Percentiles rank a stretch among this genome's conserved stretches.
These are phyloP conservation scores for Athalia circularis DNA, from an alignment of 2,888 invertebrate genomes.

Conservation along the genomic window DNA sequence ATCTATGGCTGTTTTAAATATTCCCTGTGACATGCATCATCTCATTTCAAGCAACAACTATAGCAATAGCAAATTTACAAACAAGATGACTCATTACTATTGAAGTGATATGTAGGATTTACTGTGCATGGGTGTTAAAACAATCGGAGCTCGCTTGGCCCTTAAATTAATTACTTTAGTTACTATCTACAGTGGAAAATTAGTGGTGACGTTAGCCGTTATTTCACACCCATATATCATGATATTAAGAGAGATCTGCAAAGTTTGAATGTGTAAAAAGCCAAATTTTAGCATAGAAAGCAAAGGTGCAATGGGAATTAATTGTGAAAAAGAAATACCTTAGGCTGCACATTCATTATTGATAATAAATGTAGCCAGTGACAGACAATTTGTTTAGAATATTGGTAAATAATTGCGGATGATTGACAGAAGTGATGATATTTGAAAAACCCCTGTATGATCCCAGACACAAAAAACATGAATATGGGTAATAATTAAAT, in stretches of 20 bases:
- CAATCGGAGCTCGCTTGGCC: no score
- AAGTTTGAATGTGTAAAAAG: no score
- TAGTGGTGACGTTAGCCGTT: no score
- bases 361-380: no score
- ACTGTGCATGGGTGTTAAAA: no score
- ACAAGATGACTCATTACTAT: background rate
- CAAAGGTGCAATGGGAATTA: background rate
- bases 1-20: background rate
- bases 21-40: background rate
- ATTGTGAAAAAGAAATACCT: no score
- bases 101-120: background rate
- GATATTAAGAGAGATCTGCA: no score
- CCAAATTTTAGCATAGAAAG: background rate
- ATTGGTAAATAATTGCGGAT: background rate
- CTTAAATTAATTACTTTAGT: no score
- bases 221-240: no score
- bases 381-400: background rate
- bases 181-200: no score
- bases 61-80: background rate
- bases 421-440: slow-evolving; percentile 4
- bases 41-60: background rate
- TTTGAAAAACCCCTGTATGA: slow-evolving; percentile 10
- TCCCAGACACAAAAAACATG: slow-evolving; percentile 54
- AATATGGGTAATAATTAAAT: slow-evolving; percentile 57
- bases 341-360: no score